A percentile compares a stretch with the other conserved stretches of the same genome.
phyloP scores from a whole-genome alignment of 2,113 vertebrate genomes.

The Alethe diademata region DNA sequence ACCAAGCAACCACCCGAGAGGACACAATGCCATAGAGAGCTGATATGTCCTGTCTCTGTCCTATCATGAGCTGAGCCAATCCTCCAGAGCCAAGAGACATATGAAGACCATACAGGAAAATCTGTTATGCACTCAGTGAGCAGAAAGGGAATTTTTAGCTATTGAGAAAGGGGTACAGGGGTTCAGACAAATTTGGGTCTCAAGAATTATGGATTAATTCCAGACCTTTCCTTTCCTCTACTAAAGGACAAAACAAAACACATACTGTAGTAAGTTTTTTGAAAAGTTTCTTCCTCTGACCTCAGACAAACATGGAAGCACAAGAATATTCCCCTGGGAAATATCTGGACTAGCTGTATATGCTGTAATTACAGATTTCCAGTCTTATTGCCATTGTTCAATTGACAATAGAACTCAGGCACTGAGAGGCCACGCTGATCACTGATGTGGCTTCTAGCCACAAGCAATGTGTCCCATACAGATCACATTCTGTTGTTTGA shows the following conservation, averaged over 20 bases:
- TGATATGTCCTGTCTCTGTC: not conserved
- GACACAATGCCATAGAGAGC: not conserved
- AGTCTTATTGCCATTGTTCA: not conserved
- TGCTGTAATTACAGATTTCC: not conserved
- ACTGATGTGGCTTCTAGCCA: not conserved
- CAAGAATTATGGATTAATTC: not conserved
- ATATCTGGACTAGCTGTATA: not conserved
- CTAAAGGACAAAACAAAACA: not conserved
- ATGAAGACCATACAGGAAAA: not conserved
- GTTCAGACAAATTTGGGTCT: not conserved
- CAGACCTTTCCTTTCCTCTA: not conserved
- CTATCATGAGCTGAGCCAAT: not conserved
- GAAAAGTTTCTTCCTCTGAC: not conserved
- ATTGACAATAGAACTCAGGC: not conserved
- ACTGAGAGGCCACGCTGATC: not conserved
- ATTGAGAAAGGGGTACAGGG: not conserved
- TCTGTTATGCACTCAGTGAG: not conserved
- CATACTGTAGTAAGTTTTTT: not conserved
- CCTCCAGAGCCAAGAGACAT: not conserved
- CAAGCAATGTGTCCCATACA: not conserved
- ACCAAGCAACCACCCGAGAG: not conserved
- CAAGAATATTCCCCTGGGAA: not conserved
- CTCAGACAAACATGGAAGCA: not conserved
- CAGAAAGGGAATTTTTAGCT: constrained; percentile 46
- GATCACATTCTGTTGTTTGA: not conserved